A percentile compares a stretch with the other conserved stretches of the same genome.
These are phyloP conservation scores for Carettochelys insculpta DNA, from an alignment of 2,113 vertebrate genomes.

Conservation along the genomic window DNA sequence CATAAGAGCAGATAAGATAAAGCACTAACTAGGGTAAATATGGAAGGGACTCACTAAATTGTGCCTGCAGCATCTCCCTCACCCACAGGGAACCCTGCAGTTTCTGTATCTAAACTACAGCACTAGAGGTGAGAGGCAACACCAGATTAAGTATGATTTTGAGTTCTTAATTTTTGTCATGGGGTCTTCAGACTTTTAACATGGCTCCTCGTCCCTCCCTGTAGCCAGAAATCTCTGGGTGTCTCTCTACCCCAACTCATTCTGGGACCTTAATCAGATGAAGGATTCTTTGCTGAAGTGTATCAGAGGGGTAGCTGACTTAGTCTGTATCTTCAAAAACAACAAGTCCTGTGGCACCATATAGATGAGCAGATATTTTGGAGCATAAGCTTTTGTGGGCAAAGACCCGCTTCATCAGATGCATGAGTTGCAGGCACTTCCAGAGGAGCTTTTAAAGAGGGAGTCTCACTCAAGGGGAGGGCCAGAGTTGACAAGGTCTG, in stretches of 20 bases:
- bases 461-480: no score
- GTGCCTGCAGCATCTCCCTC: background rate
- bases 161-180: background rate
- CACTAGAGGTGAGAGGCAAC: background rate
- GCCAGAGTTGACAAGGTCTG: no score
- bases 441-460: no score
- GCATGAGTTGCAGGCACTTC: no score
- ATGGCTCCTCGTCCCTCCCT: background rate
- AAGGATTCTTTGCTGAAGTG: background rate
- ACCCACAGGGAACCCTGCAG: background rate
- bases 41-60: background rate
- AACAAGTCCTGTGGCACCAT: no score
- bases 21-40: background rate
- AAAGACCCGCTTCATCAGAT: no score
- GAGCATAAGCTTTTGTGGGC: no score
- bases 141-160: background rate
- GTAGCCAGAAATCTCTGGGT: background rate
- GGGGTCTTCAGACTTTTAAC: background rate
- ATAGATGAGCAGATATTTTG: no score
- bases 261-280: background rate
- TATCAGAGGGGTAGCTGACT: no score
- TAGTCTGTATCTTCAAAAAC: no score
- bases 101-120: conserved; percentile 12
- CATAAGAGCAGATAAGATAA: background rate
- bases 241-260: background rate